Evolutionary conservation across 2,888 invertebrate species (phyloP).

Genomic region (Conchocele bisecta): DNA sequence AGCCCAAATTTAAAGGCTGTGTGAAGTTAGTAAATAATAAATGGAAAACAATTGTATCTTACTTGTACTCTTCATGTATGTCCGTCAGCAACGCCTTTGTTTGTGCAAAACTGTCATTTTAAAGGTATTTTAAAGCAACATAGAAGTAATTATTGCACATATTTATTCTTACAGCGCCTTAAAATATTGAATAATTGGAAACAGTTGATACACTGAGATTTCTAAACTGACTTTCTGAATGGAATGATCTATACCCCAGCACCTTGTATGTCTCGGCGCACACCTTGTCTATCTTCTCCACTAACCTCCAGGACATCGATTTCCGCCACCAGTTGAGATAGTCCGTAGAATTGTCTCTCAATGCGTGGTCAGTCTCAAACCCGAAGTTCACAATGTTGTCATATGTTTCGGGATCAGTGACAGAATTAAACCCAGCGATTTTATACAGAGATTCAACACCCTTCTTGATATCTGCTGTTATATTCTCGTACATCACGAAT

Average conservation of each 20-base stretch:
- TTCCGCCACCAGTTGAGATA: not conserved
- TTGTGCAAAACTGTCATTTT: too few species aligned
- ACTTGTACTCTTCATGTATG: too few species aligned
- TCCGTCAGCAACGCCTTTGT: too few species aligned
- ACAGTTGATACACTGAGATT: too few species aligned
- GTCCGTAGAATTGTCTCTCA: slow-evolving; percentile 6
- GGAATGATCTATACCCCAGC: not conserved
- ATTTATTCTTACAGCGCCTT: too few species aligned
- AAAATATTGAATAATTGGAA: too few species aligned
- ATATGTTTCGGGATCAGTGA: not conserved
- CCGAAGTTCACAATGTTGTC: not conserved
- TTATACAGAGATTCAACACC: not conserved
- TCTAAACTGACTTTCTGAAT: too few species aligned
- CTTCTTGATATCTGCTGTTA: not conserved
- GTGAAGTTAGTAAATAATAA: too few species aligned
- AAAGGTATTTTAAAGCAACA: too few species aligned
- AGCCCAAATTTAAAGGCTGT: too few species aligned
- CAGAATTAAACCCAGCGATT: not conserved
- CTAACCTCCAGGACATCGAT: not conserved
- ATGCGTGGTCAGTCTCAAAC: not conserved
- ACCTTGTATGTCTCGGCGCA: not conserved
- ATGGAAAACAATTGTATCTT: too few species aligned
- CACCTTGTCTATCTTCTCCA: not conserved
- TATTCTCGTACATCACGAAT: slow-evolving; percentile 7
- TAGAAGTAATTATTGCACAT: too few species aligned